These are phyloP conservation scores for Pandemis corylana DNA, from an alignment of 2,888 invertebrate species.

Conservation along the genomic window DNA sequence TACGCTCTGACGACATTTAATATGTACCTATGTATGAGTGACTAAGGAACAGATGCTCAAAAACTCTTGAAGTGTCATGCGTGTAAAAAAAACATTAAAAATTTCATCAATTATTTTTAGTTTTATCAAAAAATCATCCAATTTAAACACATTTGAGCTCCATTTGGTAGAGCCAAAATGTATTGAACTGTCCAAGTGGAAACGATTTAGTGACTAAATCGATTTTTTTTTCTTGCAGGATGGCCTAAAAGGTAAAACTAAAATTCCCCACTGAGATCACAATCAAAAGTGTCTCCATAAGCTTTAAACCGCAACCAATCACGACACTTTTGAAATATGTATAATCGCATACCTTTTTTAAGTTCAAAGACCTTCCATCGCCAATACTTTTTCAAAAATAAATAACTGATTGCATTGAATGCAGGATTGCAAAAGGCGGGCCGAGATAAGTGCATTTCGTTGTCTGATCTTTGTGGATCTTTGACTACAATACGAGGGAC, in stretches of 20 bases:
- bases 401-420: slow-evolving; percentile 16
- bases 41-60: no score
- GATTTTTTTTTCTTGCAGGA: not conserved
- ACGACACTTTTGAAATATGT: not conserved
- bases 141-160: no score
- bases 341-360: not conserved
- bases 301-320: not conserved
- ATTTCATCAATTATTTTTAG: no score
- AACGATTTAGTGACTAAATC: no score
- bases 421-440: slow-evolving; percentile 19
- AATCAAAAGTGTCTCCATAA: not conserved
- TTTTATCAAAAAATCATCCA: no score
- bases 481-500: not conserved
- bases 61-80: no score
- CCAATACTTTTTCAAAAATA: slow-evolving; percentile 16
- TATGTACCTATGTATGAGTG: no score
- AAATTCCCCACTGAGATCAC: not conserved
- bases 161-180: no score
- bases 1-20: no score
- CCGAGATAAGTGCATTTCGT: slow-evolving; percentile 31
- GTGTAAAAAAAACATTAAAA: no score
- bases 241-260: not conserved
- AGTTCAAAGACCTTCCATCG: slow-evolving; percentile 21
- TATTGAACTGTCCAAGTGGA: no score
- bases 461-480: slow-evolving; percentile 7